Evolutionary conservation across 2,797 vertebrate species (phyloP).

Genomic region (Mormyrus hasselquistii): DNA sequence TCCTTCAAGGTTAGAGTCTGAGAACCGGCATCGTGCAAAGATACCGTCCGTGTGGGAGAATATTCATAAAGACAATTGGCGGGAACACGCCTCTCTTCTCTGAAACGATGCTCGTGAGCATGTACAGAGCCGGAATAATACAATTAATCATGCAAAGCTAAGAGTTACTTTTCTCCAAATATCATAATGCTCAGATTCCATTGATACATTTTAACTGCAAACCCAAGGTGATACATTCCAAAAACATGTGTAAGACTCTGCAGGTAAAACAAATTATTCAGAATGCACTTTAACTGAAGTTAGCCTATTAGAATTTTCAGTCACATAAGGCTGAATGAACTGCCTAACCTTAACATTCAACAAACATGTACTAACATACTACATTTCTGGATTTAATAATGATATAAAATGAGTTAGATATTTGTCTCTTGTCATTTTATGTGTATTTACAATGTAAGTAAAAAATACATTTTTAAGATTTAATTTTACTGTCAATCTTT

Average conservation of each 20-base stretch:
- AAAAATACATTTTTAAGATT: too few relatives aligned
- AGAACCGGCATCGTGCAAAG: not conserved
- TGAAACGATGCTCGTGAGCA: not conserved
- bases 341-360: not conserved
- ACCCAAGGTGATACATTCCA: not conserved
- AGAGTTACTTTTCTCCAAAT: not conserved
- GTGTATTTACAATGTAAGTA: too few relatives aligned
- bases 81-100: not conserved
- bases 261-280: not conserved
- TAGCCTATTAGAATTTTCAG: not conserved
- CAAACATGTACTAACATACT: not conserved
- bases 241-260: not conserved
- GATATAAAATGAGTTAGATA: too few relatives aligned
- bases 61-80: not conserved
- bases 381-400: too few relatives aligned
- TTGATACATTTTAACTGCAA: not conserved
- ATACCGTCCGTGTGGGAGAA: not conserved
- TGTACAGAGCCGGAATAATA: not conserved
- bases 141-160: not conserved
- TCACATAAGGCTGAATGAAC: not conserved
- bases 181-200: not conserved
- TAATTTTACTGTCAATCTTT: too few relatives aligned
- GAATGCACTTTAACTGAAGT: not conserved
- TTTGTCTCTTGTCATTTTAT: too few relatives aligned
- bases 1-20: slow-evolving; percentile 76